These are phyloP conservation scores for Solen grandis DNA, from an alignment of 1,140 invertebrate genomes.

Conservation along the genomic window DNA sequence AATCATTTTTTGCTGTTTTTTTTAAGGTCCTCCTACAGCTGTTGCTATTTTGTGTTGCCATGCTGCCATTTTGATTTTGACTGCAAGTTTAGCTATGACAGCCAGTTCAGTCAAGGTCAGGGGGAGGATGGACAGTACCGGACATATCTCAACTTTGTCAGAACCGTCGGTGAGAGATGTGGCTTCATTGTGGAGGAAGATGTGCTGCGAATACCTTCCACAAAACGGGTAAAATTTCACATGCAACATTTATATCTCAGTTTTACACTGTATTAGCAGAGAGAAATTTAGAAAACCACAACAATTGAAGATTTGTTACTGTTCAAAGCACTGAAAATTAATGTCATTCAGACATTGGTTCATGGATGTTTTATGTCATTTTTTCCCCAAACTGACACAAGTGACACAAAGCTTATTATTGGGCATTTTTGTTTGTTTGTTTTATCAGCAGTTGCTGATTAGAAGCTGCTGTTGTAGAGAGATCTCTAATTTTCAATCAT, in stretches of 20 bases:
- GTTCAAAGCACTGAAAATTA: not conserved
- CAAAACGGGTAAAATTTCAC: slow-evolving; percentile 84
- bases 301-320: not conserved
- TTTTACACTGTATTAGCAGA: no score
- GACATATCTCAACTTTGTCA: slow-evolving; percentile 91
- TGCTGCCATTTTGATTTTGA: slow-evolving; percentile 97
- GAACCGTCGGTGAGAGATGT: slow-evolving; percentile 86
- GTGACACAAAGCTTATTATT: no score
- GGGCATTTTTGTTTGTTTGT: no score
- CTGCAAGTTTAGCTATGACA: slow-evolving; percentile 85
- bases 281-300: not conserved
- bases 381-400: no score
- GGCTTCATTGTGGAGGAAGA: slow-evolving; percentile 90
- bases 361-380: no score
- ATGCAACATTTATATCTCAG: not conserved
- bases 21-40: slow-evolving; percentile 81
- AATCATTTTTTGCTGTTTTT: no score
- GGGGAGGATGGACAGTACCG: slow-evolving; percentile 84
- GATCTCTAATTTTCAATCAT: no score
- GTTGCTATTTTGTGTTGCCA: slow-evolving; percentile 93
- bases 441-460: no score
- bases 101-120: slow-evolving; percentile 26
- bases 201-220: slow-evolving; percentile 96
- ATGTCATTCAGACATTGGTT: not conserved
- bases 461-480: no score